Evolutionary conservation across 2,797 vertebrate species (phyloP), one percentile per base, ranked within the genome.

Genomic region (Uromys caudimaculatus): DNA sequence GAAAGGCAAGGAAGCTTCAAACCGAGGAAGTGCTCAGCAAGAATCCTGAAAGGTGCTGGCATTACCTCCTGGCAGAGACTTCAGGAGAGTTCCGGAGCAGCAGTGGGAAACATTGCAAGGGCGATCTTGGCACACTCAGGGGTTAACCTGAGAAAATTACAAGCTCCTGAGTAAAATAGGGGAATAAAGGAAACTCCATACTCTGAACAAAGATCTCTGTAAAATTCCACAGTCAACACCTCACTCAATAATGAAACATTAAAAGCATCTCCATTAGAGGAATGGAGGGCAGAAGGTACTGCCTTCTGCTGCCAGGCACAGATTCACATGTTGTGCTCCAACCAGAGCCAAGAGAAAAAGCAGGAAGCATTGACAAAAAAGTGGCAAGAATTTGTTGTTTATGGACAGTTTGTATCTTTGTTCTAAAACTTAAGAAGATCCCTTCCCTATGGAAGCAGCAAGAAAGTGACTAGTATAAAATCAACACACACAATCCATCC

Each of bases 241-340:
- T 85, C 69, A 75, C 29, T 90, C 44, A 35, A 78, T n/a, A 84
- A 79, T 5, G 29, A 91, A 93, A 78, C 44, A 93, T 17, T 50
- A 29, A 88, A 73, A 56, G 27, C 13, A 50, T 73, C 87, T 76
- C n/a, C 56, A 1, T 4, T 6, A 64, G 13, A 82, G 71, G 16
- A 17, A 50, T 21, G 35, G 47, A 83, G 56, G 3, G 21, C 27
- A 56, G 50, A 82, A 54, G 38, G 9, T 16, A 17, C 14, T 75
- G 44, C 23, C 5, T 10, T 8, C 60, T 78, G 21, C 14, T 29
- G 1, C n/a, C 14, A 3, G 6, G 38, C 44, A 64, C 1, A 38
- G 38, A 41, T 78, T 50, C 85, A 11, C n/a, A 24, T 5, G n/a
- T 38, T 35, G 11, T 1, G 13, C 38, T 35, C 69, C 75, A 47